A percentile compares a stretch with the other conserved stretches of the same genome.
phyloP scores from a whole-genome alignment of 2,888 invertebrate species.

The Galeruca laticollis region DNA sequence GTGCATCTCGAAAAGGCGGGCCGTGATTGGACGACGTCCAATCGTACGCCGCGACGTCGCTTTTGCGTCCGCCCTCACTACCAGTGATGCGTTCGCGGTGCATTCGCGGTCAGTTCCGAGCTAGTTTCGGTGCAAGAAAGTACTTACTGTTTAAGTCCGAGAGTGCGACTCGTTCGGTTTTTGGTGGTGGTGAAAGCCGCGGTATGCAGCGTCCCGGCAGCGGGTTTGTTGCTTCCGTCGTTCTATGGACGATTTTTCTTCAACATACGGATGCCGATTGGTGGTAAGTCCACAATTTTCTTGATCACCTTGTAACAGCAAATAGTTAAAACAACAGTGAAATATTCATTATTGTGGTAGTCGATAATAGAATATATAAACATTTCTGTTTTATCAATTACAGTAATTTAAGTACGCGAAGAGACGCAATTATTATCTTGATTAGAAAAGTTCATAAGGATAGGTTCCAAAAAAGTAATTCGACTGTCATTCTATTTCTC shows the following conservation, averaged over 20 bases:
- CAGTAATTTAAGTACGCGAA: no score
- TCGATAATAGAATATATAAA: no score
- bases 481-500: no score
- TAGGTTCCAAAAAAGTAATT: no score
- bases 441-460: no score
- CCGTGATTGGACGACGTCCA: constrained; percentile 50
- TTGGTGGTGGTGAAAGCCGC: constrained; percentile 47
- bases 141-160: constrained; percentile 22
- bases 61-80: constrained; percentile 41
- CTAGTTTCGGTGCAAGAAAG: constrained; percentile 40
- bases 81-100: constrained; percentile 37
- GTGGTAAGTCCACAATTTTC: constrained; percentile 57
- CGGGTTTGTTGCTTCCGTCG: constrained; percentile 61
- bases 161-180: constrained; percentile 27
- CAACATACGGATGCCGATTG: constrained; percentile 61
- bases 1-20: constrained; percentile 52
- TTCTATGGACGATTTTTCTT: constrained; percentile 61
- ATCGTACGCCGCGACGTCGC: constrained; percentile 42
- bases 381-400: no score
- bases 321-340: neutral
- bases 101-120: constrained; percentile 43
- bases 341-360: no score
- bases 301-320: neutral
- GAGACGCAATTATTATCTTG: no score
- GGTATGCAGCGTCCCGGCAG: constrained; percentile 63